Evolutionary conservation across 2,113 vertebrate species (phyloP), one percentile per base, ranked within the genome.

Genomic region (Loxodonta africana): DNA sequence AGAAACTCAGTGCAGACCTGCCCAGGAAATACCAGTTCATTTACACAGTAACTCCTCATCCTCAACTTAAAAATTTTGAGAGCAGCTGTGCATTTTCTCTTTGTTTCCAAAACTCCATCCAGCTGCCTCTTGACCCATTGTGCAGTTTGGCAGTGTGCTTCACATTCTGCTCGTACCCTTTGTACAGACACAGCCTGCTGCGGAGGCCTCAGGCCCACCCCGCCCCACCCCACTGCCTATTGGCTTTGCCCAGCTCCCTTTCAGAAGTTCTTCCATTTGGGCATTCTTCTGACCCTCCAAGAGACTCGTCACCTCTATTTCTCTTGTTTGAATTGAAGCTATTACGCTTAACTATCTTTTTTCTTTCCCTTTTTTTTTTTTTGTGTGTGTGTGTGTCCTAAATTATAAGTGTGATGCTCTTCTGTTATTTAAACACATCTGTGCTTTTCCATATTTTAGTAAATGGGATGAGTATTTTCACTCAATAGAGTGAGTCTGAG

Each of bases 11-110:
- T 48, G 4, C 80, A 95, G 95, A 95, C 53, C 67, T 97, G 92
- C 95, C 97, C 97, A 97, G 98, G 98, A 98, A 98, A 98, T 98
- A 96, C 94, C 97, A 98, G 97, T 97, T 97, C 98, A 97, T 98
- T 98, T 95, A 82, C 97, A 98, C 6, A 95, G n/a, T 97, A 97
- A 98, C 97, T 96, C 98, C 98, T 98, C 98, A 98, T 98, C 98
- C 95, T 97, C 96, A 69, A 74, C 90, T 98, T 98, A 96, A 97
- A 98, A 97, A 92, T 95, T 81, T 95, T 83, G 41, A 69, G 94
- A 98, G 95, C 98, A 98, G 98, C 98, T 98, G 98, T 97, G 25
- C 69, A 91, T 88, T 97, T 94, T 98, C 98, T 98, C 60, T 94
- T 96, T 97, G 94, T 95, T 97, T 98, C 98, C 97, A 98, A 97